Base-by-base conservation (phyloP, 1,140 invertebrate species). In the Neelides sp. region DNA sequence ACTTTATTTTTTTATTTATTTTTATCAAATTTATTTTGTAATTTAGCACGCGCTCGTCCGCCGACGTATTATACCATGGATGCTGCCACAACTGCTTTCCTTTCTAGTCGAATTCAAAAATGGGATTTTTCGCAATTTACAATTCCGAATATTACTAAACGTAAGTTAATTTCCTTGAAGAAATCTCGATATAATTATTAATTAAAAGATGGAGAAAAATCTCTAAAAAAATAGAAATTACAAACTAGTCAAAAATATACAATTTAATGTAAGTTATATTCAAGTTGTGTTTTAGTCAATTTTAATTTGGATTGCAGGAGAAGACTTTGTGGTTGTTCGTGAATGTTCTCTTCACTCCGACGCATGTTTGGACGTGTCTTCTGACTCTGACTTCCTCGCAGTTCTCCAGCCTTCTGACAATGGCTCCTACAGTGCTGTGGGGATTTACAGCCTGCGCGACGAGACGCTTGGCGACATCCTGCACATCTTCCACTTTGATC, bases 11-110 rank as follows among this genome's bases (percentile, higher is more conserved):
- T 46, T 17, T 32, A 23, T 4, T n/a, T 15, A 45, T 8, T 51
- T 50, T 19, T 23, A 17, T 10, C 8, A 15, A 35, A 43, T 8
- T 1, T 48, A 2, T 48, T 36, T 28, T 36, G 37, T 23, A 37
- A 23, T 46, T 2, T 42, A 61, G 54, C 55, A 28, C 48, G 54
- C 19, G 46, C 55, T 19, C 35, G 55, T 24, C 49, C 58, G 15
- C 45, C 49, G 3, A 57, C 48, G 3, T 61, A 61, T 46, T 61
- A 57, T 26, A 57, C 54, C 17, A 52, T 61, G 52, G 58, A 61
- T 37, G 58, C 58, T 19, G 52, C 58, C 7, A 61, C 58, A 22
- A 61, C 58, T 35, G 54, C 58, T n/a, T 61, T 61, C 44, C 43
- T 61, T 4, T 57, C 54, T 3, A 57, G 54, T 55, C 41, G 58